A percentile compares a stretch with the other conserved stretches of the same genome.
These are phyloP conservation scores for Alligator sinensis DNA, from an alignment of 2,113 vertebrate genomes.

Conservation along the genomic window DNA sequence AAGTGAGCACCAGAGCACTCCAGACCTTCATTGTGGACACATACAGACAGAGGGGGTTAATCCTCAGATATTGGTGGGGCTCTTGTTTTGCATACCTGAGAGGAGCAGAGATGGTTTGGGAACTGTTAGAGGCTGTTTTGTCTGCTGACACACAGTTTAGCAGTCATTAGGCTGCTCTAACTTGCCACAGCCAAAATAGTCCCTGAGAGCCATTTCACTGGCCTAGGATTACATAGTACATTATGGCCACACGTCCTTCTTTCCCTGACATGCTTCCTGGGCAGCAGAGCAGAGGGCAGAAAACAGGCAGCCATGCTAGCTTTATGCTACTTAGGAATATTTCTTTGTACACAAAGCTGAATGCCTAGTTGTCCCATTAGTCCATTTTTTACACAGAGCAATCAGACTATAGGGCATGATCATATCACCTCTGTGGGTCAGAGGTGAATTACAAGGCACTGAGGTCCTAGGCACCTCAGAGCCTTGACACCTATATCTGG, in stretches of 20 bases:
- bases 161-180: not conserved
- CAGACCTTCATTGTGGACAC: not conserved
- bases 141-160: not conserved
- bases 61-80: not conserved
- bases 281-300: not conserved
- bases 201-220: not conserved
- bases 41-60: not conserved
- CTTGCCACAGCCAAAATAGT: not conserved
- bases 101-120: not conserved
- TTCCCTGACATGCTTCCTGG: not conserved
- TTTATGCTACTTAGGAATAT: not conserved
- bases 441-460: not conserved
- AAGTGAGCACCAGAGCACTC: not conserved
- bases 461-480: not conserved
- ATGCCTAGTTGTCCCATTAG: not conserved
- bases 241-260: not conserved
- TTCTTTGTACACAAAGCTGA: not conserved
- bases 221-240: not conserved
- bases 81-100: not conserved
- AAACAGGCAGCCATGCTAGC: not conserved
- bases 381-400: not conserved
- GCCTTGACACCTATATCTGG: not conserved
- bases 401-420: not conserved
- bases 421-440: not conserved
- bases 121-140: not conserved